Conservation (phyloP, 2,888 invertebrate species). For the Pseudococcus jackbeardsleyi region DNA sequence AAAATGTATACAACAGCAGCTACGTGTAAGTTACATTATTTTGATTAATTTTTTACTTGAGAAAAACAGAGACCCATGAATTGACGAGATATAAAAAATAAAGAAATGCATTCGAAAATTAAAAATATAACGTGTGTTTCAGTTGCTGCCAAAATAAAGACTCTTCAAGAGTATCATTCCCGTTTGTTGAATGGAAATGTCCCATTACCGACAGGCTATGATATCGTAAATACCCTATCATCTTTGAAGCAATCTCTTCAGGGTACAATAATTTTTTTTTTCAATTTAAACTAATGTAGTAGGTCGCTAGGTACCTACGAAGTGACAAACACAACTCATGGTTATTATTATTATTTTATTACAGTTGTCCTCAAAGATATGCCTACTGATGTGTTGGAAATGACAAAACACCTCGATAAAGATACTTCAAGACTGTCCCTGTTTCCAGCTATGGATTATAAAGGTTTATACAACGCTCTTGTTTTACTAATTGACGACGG, state of each 20-base stretch:
- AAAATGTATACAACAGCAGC: constrained; percentile 55
- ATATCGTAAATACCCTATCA: constrained; percentile 97
- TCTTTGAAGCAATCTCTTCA: constrained; percentile 97
- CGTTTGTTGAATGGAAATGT: constrained; percentile 90
- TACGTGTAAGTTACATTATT: constrained; percentile 31
- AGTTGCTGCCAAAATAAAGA: constrained; percentile 98
- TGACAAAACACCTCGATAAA: constrained; percentile 88
- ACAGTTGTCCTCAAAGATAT: constrained; percentile 84
- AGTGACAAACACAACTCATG: background rate
- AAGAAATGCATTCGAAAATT: too few species aligned
- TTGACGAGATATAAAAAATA: background rate
- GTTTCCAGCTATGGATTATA: constrained; percentile 97
- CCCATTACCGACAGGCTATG: constrained; percentile 93
- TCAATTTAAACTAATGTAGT: constrained; percentile 30
- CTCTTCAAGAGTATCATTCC: constrained; percentile 95
- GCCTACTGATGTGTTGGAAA: constrained; percentile 90
- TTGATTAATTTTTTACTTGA: too few species aligned
- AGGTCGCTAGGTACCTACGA: background rate
- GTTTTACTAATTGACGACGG: constrained; percentile 93
- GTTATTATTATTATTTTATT: background rate
- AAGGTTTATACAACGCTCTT: constrained; percentile 93
- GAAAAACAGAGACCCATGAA: too few species aligned
- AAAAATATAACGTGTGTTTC: constrained; percentile 68
- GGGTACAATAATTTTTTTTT: constrained; percentile 76
- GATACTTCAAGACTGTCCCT: constrained; percentile 89